phyloP scores from a whole-genome alignment of 1,140 invertebrate species.

The Zophobas atratus region DNA sequence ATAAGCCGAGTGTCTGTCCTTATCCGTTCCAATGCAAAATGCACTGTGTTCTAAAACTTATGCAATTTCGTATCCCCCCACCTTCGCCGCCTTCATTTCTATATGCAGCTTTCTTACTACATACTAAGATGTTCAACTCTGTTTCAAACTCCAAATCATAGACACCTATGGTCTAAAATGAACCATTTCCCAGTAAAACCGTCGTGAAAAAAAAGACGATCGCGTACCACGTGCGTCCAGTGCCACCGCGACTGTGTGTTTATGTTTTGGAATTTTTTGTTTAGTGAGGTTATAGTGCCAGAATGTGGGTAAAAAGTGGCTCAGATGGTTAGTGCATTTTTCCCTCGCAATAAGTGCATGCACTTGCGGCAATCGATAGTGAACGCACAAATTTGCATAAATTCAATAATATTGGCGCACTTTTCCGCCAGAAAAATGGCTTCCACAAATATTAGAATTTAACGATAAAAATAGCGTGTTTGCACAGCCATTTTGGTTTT shows the following conservation, averaged over 20 bases:
- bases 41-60: constrained; percentile 50
- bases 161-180: constrained; percentile 62
- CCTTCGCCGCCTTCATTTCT: constrained; percentile 59
- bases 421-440: constrained; percentile 48
- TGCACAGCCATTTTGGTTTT: constrained; percentile 64
- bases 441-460: constrained; percentile 55
- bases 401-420: constrained; percentile 22
- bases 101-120: constrained; percentile 61
- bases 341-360: background rate
- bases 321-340: constrained; percentile 42
- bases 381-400: background rate
- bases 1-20: constrained; percentile 24
- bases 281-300: constrained; percentile 33
- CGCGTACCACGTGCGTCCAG: constrained; percentile 1
- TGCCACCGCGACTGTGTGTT: too few species aligned
- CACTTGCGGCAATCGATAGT: constrained; percentile 19
- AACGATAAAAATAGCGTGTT: constrained; percentile 66
- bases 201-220: background rate
- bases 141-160: constrained; percentile 62
- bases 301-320: constrained; percentile 23
- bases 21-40: constrained; percentile 44
- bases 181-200: constrained; percentile 4
- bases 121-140: constrained; percentile 61
- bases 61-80: constrained; percentile 60
- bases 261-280: background rate